A percentile compares a stretch with the other conserved stretches of the same genome.
phyloP scores from a whole-genome alignment of 2,888 invertebrate genomes.

The Beris morrisii region DNA sequence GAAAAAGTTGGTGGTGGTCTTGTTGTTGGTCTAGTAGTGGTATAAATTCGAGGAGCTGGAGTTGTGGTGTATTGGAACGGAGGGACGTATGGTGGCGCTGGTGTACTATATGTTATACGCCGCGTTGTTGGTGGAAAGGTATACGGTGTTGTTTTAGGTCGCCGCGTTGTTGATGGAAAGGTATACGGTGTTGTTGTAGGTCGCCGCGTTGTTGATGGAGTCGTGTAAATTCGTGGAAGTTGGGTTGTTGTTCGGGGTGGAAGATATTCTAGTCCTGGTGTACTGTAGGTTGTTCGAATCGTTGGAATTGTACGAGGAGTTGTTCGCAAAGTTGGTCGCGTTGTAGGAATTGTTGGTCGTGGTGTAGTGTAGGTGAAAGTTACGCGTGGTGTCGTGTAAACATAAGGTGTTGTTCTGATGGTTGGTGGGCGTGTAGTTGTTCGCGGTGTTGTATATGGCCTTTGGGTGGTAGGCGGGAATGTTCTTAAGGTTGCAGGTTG shows the following conservation, averaged over 20 bases:
- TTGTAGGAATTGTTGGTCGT: conserved; percentile 3
- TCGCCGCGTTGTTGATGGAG: conserved; percentile 2
- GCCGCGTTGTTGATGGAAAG: neutral
- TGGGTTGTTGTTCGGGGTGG: conserved; percentile 4
- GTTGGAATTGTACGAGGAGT: neutral
- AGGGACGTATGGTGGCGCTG: neutral
- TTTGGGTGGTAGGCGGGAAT: neutral
- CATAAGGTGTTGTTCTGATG: neutral
- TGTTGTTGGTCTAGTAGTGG: conserved; percentile 2
- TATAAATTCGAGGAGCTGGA: neutral
- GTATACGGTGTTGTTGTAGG: neutral
- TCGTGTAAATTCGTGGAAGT: neutral
- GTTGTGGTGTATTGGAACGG: neutral
- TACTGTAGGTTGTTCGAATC: conserved; percentile 4
- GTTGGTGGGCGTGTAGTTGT: neutral
- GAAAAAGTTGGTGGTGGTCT: conserved; percentile 8
- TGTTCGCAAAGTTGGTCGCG: neutral
- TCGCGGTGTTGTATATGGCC: neutral
- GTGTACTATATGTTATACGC: neutral
- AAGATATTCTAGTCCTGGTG: conserved; percentile 1
- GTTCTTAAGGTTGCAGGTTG: conserved; percentile 7
- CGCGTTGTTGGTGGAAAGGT: neutral
- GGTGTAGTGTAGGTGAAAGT: conserved; percentile 6
- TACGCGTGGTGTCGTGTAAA: neutral
- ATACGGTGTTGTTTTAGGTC: conserved; percentile 1